Base-by-base conservation (phyloP, 2,888 invertebrate species). In the Agonopterix arenella region DNA sequence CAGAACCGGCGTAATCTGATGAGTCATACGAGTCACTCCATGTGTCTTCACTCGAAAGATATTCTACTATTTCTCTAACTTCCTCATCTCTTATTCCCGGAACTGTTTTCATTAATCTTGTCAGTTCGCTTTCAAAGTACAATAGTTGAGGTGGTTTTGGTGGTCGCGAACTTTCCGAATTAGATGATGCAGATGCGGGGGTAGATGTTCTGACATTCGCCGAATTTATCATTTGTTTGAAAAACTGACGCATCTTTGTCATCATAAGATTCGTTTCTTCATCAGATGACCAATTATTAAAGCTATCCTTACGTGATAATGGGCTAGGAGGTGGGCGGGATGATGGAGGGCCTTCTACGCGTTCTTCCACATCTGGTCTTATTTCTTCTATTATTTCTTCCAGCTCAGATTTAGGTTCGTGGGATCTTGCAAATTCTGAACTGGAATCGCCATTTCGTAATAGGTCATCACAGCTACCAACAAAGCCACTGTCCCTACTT, bases 1-100 rank as follows among this genome's bases (percentile, higher is more conserved):
- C 97, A 0, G 96, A 96, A 57, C 96, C 96, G 1, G 96, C 97
- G 67, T 97, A 97, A 75, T 97, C 97, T 0, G 96, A 96, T 2
- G 96, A 96, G 74, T 97, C 97, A 69, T 96, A 97, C 0, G 96
- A 97, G 76, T 97, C 97, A 58, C 96, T 97, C 96, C 96, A 97
- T 3, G 97, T 96, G 68, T 97, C 97, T 72, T 97, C 97, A 59
- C 96, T 96, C 59, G 96, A 97, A 56, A 97, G 84, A 75, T 97
- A 97, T 79, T 97, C 97, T 0, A 97, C 97, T 50, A 97, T 96
- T 82, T 97, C 97, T 16, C 95, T 92, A 41, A 97, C 97, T 79
- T 97, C 96, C 61, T 96, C 96, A 67, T 96, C 97, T 54, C 96
- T 91, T 59, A 97, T 95, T 28, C 97, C 97, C 0, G 97, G 97